A percentile compares a stretch with the other conserved stretches of the same genome.
phyloP scores from a whole-genome alignment of 1,140 invertebrate genomes.

The Helicoverpa zea region DNA sequence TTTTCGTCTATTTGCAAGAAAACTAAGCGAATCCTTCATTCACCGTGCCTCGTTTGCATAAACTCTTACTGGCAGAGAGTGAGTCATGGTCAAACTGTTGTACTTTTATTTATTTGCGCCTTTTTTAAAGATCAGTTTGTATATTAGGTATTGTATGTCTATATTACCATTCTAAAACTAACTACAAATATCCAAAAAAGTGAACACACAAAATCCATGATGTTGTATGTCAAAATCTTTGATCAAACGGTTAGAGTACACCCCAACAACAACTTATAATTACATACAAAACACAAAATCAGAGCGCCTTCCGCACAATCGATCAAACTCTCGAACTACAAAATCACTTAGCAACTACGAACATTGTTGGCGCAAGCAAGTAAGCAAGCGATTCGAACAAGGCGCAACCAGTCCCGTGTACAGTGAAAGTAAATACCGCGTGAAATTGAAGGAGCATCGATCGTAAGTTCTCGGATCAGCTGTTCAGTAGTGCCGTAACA shows the following conservation, averaged over 20 bases:
- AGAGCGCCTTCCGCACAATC: neutral
- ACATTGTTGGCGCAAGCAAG: conserved; percentile 22
- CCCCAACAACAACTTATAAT: neutral
- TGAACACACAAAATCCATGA: too few species aligned
- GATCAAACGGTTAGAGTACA: too few species aligned
- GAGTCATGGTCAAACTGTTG: too few species aligned
- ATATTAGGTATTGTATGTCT: neutral
- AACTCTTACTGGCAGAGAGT: neutral
- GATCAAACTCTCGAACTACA: conserved; percentile 6
- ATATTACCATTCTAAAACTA: neutral
- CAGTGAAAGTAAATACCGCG: conserved; percentile 71
- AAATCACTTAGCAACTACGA: neutral
- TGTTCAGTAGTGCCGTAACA: conserved; percentile 48
- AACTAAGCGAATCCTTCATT: conserved; percentile 62
- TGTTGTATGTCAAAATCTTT: too few species aligned
- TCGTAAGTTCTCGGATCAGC: conserved; percentile 57
- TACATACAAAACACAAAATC: neutral
- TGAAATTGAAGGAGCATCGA: conserved; percentile 71
- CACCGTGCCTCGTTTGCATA: conserved; percentile 51
- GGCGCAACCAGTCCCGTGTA: conserved; percentile 52
- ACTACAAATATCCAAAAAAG: too few species aligned
- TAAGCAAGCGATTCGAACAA: conserved; percentile 32
- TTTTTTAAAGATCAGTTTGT: neutral
- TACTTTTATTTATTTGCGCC: too few species aligned
- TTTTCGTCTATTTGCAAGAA: conserved; percentile 56